A percentile compares a stretch with the other conserved stretches of the same genome.
These are phyloP conservation scores for Bungarus multicinctus DNA, from an alignment of 2,113 vertebrate species.

Conservation along the genomic window DNA sequence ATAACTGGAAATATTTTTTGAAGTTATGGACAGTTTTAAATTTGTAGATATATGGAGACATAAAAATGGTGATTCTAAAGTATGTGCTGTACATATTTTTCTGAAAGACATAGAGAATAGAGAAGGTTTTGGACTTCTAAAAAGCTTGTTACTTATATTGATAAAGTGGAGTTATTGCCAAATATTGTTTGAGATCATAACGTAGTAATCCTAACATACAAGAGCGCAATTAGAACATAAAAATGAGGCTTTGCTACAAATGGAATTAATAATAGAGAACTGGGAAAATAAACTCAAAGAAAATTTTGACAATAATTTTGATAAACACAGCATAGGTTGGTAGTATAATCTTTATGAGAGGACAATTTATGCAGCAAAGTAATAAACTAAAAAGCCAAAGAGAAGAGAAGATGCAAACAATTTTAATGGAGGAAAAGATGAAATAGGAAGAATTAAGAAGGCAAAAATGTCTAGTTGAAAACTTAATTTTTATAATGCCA, in stretches of 20 bases:
- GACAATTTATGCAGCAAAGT: not conserved
- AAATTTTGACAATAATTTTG: not conserved
- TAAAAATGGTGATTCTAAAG: not conserved
- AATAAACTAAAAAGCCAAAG: not conserved
- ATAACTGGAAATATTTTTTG: not conserved
- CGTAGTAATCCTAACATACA: not conserved
- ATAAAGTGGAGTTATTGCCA: not conserved
- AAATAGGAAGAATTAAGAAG: not conserved
- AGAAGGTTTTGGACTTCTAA: not conserved
- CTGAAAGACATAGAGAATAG: not conserved
- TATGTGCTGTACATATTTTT: not conserved
- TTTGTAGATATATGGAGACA: not conserved
- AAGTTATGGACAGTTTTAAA: not conserved
- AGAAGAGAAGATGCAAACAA: not conserved
- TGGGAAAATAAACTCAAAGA: not conserved
- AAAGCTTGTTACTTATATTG: not conserved
- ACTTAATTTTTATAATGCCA: not conserved
- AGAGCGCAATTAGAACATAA: not conserved
- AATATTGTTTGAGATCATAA: not conserved
- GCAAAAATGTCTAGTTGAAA: not conserved
- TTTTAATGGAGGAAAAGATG: not conserved
- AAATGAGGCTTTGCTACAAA: not conserved
- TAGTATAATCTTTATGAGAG: not conserved
- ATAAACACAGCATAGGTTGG: not conserved
- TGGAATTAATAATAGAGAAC: not conserved